Evolutionary conservation across 2,113 vertebrate species (phyloP).

Genomic region (Heterotilapia buettikoferi): DNA sequence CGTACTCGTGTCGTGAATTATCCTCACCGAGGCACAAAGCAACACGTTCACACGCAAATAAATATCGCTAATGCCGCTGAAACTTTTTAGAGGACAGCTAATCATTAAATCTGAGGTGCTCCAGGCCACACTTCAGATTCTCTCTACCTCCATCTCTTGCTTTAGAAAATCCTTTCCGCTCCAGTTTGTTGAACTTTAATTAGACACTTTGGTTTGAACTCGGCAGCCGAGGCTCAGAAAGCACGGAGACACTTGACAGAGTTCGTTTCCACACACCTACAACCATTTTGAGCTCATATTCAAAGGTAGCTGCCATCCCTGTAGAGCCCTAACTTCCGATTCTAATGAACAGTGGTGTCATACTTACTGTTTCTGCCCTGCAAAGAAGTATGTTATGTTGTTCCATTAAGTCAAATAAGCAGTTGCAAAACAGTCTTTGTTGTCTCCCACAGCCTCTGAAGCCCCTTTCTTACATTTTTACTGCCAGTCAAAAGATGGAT

Average conservation of each 20-base stretch:
- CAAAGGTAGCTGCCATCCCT: constrained; percentile 21
- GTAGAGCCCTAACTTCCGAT: not conserved
- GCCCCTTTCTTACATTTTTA: not conserved
- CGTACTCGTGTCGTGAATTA: not conserved
- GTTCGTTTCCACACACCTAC: not conserved
- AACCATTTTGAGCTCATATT: constrained; percentile 3
- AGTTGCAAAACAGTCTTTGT: constrained; percentile 8
- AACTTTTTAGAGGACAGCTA: not conserved
- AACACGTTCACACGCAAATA: not conserved
- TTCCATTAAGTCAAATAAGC: not conserved
- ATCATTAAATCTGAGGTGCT: constrained; percentile 22
- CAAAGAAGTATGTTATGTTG: not conserved
- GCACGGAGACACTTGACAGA: not conserved
- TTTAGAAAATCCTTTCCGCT: not conserved
- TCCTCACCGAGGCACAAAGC: not conserved
- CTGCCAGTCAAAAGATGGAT: not conserved
- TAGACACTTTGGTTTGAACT: constrained; percentile 32
- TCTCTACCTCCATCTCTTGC: not conserved
- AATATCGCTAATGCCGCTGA: not conserved
- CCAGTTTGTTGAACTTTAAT: constrained; percentile 32
- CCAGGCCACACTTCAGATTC: constrained; percentile 13
- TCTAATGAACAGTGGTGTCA: constrained; percentile 12
- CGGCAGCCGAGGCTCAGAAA: not conserved
- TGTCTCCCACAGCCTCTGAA: constrained; percentile 7
- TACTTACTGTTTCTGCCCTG: not conserved